Evolutionary conservation across 2,797 vertebrate genomes (phyloP), one percentile per base, ranked within the genome.

Genomic region (Benthosema pterotum): DNA sequence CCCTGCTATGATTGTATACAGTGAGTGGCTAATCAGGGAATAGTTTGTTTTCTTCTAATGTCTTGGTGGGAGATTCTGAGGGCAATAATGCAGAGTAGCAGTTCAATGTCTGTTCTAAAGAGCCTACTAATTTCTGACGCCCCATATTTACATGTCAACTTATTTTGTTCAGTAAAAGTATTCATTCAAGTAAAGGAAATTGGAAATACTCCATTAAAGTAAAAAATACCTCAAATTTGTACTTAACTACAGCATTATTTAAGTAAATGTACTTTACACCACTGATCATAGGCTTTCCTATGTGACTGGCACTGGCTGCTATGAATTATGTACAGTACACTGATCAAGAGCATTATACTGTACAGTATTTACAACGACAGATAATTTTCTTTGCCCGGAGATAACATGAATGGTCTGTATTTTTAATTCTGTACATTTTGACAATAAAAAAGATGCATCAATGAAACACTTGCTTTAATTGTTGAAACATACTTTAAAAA

Each of bases 351-450:
- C 58, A 60, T 58, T 67, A 48, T 17, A 56, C n/a, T 65, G 32
- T 69, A 56, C n/a, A 67, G 32, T 69, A 63, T 49, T 52, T 15
- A 42, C 47, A 52, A 50, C 47, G 46, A 50, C 17, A 12, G 6
- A 15, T 58, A 65, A 58, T 71, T 67, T 78, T 19, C 46, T 68
- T 28, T 42, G 11, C 72, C 7, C 52, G 46, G 49, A 54, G 5
- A 51, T 50, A 51, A 46, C n/a, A 19, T 16, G 48, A 52, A 67
- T 45, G 4, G 67, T 70, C 42, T 72, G 66, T 80, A 65, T 69
- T 74, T 74, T 74, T 59, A 52, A 66, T 43, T 72, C 43, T 74
- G 67, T 84, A 74, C 17, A 71, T 76, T 83, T 73, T 75, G 66
- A 76, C 61, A 79, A 78, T 74, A 83, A 83, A 75, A 38, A 53